Conservation (phyloP, 1,140 invertebrate genomes). For the Teleopsis dalmanni region DNA sequence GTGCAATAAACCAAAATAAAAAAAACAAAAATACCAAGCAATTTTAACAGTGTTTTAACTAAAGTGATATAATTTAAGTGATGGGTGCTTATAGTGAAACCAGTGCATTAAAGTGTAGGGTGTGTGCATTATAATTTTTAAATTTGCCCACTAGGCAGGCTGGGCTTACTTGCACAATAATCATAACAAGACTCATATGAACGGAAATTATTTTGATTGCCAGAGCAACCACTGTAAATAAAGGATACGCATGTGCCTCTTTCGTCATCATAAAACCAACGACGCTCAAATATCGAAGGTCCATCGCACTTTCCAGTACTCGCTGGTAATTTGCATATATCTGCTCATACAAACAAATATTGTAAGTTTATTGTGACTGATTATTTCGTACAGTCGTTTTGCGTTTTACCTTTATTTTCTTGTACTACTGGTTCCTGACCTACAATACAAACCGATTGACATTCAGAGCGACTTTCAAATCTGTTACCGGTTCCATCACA, state of each 20-base stretch:
- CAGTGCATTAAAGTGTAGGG: neutral
- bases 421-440: slow-evolving; percentile 26
- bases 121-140: neutral
- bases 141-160: slow-evolving; percentile 7
- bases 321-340: slow-evolving; percentile 61
- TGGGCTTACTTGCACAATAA: slow-evolving; percentile 50
- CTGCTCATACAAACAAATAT: slow-evolving; percentile 25
- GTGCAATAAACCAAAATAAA: too few relatives aligned
- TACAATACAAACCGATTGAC: slow-evolving; percentile 55
- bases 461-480: slow-evolving; percentile 63
- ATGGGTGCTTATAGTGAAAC: neutral
- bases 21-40: too few relatives aligned
- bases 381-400: neutral
- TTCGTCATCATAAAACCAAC: slow-evolving; percentile 75
- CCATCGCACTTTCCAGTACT: slow-evolving; percentile 64
- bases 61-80: neutral
- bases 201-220: slow-evolving; percentile 74
- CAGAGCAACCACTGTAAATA: slow-evolving; percentile 70
- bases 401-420: slow-evolving; percentile 27
- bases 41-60: too few relatives aligned
- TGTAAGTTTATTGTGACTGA: too few relatives aligned
- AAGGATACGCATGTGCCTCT: slow-evolving; percentile 66
- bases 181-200: slow-evolving; percentile 61
- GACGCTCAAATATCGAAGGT: slow-evolving; percentile 48
- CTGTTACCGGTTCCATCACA: slow-evolving; percentile 81